Evolutionary conservation across 2,113 vertebrate species (phyloP).

Genomic region (Syrrhaptes paradoxus): DNA sequence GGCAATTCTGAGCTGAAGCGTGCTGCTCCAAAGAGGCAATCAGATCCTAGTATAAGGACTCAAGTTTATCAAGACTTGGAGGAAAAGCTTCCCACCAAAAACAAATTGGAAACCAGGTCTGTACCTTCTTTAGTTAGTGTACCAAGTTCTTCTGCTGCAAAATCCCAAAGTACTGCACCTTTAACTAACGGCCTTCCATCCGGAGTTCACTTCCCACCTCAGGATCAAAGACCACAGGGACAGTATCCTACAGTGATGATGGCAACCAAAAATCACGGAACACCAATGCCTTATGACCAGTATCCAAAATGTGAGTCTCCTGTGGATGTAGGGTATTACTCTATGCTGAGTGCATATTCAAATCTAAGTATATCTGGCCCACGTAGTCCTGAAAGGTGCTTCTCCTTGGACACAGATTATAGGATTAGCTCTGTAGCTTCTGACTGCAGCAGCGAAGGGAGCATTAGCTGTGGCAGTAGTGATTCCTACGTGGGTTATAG

Average conservation of each 20-base stretch:
- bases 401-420: constrained; percentile 86
- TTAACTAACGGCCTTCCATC: constrained; percentile 84
- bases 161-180: constrained; percentile 81
- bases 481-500: constrained; percentile 87
- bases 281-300: constrained; percentile 84
- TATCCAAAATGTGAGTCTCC: constrained; percentile 95
- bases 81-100: constrained; percentile 91
- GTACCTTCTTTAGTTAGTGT: constrained; percentile 82
- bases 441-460: constrained; percentile 94
- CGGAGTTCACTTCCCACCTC: constrained; percentile 80
- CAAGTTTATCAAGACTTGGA: constrained; percentile 92
- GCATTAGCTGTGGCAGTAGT: constrained; percentile 88
- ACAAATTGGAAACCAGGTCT: constrained; percentile 86
- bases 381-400: constrained; percentile 87
- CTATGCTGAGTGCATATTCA: constrained; percentile 86
- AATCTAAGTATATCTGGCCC: constrained; percentile 84
- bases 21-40: constrained; percentile 88
- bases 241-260: constrained; percentile 80
- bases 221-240: constrained; percentile 84
- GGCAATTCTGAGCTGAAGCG: constrained; percentile 81
- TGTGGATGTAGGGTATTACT: constrained; percentile 90
- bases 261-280: constrained; percentile 82
- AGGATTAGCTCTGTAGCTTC: constrained; percentile 88
- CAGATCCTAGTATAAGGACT: constrained; percentile 90
- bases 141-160: constrained; percentile 76